These are phyloP conservation scores for Anoplopoma fimbria DNA, from an alignment of 2,113 vertebrate genomes.

Conservation along the genomic window DNA sequence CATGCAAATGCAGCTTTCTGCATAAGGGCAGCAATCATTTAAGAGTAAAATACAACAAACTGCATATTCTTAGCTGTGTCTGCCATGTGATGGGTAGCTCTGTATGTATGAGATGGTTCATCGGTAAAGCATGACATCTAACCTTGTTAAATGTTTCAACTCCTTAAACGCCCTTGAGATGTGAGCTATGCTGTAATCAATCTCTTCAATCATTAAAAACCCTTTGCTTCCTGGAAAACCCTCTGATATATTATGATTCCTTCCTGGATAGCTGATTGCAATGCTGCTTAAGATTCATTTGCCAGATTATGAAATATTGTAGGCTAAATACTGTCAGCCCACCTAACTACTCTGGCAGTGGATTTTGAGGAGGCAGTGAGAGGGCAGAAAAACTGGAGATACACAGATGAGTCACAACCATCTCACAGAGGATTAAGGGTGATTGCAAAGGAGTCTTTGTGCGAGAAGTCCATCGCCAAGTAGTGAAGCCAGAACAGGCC, in stretches of 20 bases:
- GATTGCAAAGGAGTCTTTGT: slow-evolving; percentile 37
- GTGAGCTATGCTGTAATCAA: slow-evolving; percentile 27
- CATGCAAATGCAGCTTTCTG: slow-evolving; percentile 15
- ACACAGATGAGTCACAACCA: slow-evolving; percentile 61
- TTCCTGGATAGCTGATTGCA: slow-evolving; percentile 38
- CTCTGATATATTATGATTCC: slow-evolving; percentile 37
- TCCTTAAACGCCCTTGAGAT: slow-evolving; percentile 46
- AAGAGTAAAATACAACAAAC: slow-evolving; percentile 1
- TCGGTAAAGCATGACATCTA: slow-evolving; percentile 30
- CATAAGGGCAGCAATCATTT: not conserved
- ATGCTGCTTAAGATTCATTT: slow-evolving; percentile 44
- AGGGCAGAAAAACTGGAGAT: slow-evolving; percentile 43
- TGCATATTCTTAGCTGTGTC: not conserved
- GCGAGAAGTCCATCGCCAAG: slow-evolving; percentile 29
- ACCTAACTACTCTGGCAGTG: slow-evolving; percentile 47
- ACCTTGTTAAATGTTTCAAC: slow-evolving; percentile 52
- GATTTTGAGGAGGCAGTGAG: slow-evolving; percentile 55
- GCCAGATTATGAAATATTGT: slow-evolving; percentile 55
- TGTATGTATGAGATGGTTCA: not conserved
- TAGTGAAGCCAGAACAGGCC: slow-evolving; percentile 16
- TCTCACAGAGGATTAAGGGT: slow-evolving; percentile 49
- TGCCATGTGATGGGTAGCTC: not conserved
- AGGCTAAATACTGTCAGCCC: slow-evolving; percentile 54
- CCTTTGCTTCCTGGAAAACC: slow-evolving; percentile 44
- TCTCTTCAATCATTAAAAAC: slow-evolving; percentile 53